These are phyloP conservation scores for Helogale parvula DNA, from an alignment of 2,113 vertebrate species.

Conservation along the genomic window DNA sequence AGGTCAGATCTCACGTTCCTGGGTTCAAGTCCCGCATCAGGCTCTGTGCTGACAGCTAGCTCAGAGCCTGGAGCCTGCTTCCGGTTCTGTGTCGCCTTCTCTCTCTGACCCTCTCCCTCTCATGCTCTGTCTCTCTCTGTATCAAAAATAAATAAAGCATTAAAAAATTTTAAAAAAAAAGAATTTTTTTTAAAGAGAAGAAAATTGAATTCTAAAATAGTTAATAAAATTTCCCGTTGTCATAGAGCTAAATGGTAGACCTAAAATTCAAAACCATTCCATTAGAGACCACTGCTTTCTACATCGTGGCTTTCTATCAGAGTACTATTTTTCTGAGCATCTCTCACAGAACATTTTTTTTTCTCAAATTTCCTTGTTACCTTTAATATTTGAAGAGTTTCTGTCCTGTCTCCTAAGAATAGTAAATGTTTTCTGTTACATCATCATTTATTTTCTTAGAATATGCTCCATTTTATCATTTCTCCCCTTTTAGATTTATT, in stretches of 20 bases:
- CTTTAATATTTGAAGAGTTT: conserved; percentile 52
- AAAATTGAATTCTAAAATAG: conserved; percentile 8
- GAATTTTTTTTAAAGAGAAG: not conserved
- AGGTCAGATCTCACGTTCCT: no score
- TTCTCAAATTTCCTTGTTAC: conserved; percentile 59
- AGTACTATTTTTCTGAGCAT: conserved; percentile 71
- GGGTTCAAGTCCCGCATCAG: no score
- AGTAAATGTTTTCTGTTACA: not conserved
- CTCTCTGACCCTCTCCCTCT: no score
- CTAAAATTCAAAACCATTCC: not conserved
- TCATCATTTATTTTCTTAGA: conserved; percentile 23
- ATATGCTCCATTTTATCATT: conserved; percentile 51
- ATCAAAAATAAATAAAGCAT: no score
- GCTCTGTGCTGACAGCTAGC: no score
- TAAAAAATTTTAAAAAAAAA: no score
- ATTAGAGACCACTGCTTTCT: not conserved
- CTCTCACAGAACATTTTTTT: conserved; percentile 64
- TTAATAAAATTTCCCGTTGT: not conserved
- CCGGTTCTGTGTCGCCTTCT: no score
- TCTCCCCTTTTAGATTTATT: not conserved
- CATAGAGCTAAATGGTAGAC: not conserved
- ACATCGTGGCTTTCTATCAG: not conserved
- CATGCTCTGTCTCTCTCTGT: no score
- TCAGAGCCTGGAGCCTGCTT: no score
- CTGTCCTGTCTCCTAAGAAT: not conserved